A percentile compares a stretch with the other conserved stretches of the same genome.
These are phyloP conservation scores for Crossaster papposus DNA, from an alignment of 53 echinoderm and acorn worm genomes.

Conservation along the genomic window DNA sequence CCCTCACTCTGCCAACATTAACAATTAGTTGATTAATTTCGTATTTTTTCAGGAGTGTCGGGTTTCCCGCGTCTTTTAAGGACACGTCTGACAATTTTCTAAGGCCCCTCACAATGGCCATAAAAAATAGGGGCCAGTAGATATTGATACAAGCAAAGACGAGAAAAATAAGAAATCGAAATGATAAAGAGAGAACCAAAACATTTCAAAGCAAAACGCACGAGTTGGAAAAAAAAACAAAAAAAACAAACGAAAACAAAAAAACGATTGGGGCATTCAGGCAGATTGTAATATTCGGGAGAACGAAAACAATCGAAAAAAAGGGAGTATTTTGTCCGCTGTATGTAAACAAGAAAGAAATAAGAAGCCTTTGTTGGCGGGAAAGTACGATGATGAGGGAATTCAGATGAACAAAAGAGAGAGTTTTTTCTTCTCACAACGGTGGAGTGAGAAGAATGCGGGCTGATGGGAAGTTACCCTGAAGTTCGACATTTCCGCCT, in stretches of 20 bases:
- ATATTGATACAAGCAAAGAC: constrained; percentile 4
- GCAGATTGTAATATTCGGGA: background rate
- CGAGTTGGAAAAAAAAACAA: constrained; percentile 2
- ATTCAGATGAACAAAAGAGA: constrained; percentile 11
- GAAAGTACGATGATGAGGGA: background rate
- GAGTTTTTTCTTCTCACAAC: background rate
- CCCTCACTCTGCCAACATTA: constrained; percentile 17
- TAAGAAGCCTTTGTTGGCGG: background rate
- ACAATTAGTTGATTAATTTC: constrained; percentile 55
- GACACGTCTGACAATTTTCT: constrained; percentile 16
- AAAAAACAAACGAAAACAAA: no score
- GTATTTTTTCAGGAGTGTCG: constrained; percentile 42
- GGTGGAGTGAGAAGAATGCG: background rate
- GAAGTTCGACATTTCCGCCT: constrained; percentile 43
- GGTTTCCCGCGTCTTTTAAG: constrained; percentile 20
- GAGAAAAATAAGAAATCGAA: background rate
- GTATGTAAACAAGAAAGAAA: background rate
- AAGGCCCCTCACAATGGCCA: constrained; percentile 6
- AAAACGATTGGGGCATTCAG: background rate
- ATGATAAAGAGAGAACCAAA: no score
- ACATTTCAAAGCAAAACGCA: background rate
- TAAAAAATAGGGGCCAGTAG: background rate
- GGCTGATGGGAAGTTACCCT: constrained; percentile 13
- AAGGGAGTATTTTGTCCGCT: background rate
- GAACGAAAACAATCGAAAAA: constrained; percentile 11